phyloP scores from a whole-genome alignment of 2,888 invertebrate species.

The Apotomis betuletana region DNA sequence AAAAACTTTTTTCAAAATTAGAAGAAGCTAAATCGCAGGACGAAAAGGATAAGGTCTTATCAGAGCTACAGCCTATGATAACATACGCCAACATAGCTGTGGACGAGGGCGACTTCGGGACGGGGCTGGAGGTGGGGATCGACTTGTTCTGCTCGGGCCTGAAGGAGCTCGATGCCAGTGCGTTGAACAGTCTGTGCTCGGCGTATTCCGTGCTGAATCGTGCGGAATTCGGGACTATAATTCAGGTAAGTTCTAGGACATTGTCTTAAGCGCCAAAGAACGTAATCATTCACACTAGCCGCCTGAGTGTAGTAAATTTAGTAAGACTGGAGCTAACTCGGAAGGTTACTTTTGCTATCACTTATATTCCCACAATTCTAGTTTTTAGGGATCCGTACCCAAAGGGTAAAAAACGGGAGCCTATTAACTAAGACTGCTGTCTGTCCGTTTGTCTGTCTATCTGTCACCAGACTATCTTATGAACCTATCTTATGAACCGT shows the following conservation, averaged over 20 bases:
- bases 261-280: neutral
- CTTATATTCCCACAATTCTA: too few species aligned
- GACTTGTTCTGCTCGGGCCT: slow-evolving; percentile 92
- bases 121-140: slow-evolving; percentile 94
- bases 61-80: slow-evolving; percentile 90
- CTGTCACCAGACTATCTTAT: too few species aligned
- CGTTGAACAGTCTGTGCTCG: slow-evolving; percentile 86
- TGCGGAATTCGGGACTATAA: slow-evolving; percentile 88
- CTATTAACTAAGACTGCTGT: too few species aligned
- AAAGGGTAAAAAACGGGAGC: too few species aligned
- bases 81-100: slow-evolving; percentile 94
- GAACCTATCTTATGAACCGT: too few species aligned
- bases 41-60: slow-evolving; percentile 85
- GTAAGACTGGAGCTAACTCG: too few species aligned
- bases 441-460: too few species aligned
- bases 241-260: slow-evolving; percentile 69
- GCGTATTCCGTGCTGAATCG: slow-evolving; percentile 91
- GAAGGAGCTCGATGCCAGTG: slow-evolving; percentile 86
- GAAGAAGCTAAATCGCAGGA: slow-evolving; percentile 82
- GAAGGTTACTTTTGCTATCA: too few species aligned
- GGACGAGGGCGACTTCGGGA: slow-evolving; percentile 98
- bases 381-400: too few species aligned
- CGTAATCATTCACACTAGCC: too few species aligned
- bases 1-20: slow-evolving; percentile 87
- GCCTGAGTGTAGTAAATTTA: too few species aligned